Evolutionary conservation across 2,797 vertebrate genomes (phyloP).

Genomic region (Erethizon dorsatum): DNA sequence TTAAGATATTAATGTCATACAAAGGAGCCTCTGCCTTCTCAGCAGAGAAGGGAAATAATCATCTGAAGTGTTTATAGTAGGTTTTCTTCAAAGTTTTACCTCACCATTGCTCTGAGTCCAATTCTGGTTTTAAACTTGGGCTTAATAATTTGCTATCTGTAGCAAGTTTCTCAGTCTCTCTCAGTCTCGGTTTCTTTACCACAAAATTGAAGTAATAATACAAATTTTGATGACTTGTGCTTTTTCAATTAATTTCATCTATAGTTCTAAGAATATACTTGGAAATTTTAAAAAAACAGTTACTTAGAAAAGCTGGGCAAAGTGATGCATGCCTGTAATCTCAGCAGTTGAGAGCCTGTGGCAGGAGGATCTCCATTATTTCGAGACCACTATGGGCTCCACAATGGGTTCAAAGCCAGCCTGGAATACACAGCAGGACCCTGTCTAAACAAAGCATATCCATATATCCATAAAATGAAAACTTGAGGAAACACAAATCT

Average conservation of each 20-base stretch:
- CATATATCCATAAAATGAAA: not conserved
- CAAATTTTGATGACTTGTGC: not conserved
- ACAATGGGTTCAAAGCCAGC: not conserved
- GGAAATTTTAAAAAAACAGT: not conserved
- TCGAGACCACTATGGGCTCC: not conserved
- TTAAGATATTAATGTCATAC: not conserved
- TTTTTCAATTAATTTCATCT: constrained; percentile 27
- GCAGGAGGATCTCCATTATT: not conserved
- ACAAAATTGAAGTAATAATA: not conserved
- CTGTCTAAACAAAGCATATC: not conserved
- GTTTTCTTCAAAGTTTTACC: not conserved
- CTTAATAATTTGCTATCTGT: not conserved
- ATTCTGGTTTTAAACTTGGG: not conserved
- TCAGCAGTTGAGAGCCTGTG: not conserved
- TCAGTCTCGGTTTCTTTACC: constrained; percentile 32
- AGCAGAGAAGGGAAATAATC: not conserved
- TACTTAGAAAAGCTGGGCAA: not conserved
- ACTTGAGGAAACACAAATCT: not conserved
- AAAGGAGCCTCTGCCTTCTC: not conserved
- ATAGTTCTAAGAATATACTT: not conserved
- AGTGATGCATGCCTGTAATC: not conserved
- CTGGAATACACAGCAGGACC: not conserved
- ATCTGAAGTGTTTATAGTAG: not conserved
- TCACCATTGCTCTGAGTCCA: not conserved
- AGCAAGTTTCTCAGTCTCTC: not conserved